Base-by-base conservation (phyloP, 2,113 vertebrate genomes). In the Brachionichthys hirsutus region DNA sequence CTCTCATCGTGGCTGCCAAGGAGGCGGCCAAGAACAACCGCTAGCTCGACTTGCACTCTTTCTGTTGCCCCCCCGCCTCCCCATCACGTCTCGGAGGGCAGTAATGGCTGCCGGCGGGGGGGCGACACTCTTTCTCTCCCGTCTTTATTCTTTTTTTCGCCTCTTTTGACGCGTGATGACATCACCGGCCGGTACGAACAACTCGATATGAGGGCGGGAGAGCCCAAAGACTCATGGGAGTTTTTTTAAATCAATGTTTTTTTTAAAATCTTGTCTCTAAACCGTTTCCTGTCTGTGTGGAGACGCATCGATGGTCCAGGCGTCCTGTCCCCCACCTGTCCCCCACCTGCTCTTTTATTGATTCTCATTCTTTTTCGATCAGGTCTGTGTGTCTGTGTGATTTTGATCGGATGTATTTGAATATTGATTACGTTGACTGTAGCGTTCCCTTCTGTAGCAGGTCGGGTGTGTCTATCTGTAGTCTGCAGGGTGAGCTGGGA, bases 11-110 rank as follows among this genome's bases (percentile, higher is more conserved):
- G 55, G 96, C 97, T 11, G 96, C 95, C 9, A 98, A 98, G 84
- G 96, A 98, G 64, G 95, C 95, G 0, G 90, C 95, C 22, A 98
- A 98, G 86, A 97, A 93, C 91, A 98, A 92, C 90, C 95, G 94
- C 75, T 98, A 88, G 88, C 54, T 9, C 30, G 20, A 24, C 47
- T 56, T 55, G 35, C 53, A 52, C 74, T 70, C 64, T 30, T 30
- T 30, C 3, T 41, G 7, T 20, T 40, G 60, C 42, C 44, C 44
- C 19, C 17, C 16, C n/a, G 3, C 53, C 67, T 36, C 0, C 52
- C 49, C 13, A 13, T 9, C 40, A 16, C 34, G 6, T 16, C 7
- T 44, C 22, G 6, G 40, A 51, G 35, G 6, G 17, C 12, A 0
- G 19, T 2, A 12, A 45, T 45, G 61, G 68, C 57, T 12, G 36